Percentiles rank a stretch among this genome's conserved stretches.
These are phyloP conservation scores for Telmatochromis brichardi DNA, from an alignment of 2,113 vertebrate genomes.

Conservation along the genomic window DNA sequence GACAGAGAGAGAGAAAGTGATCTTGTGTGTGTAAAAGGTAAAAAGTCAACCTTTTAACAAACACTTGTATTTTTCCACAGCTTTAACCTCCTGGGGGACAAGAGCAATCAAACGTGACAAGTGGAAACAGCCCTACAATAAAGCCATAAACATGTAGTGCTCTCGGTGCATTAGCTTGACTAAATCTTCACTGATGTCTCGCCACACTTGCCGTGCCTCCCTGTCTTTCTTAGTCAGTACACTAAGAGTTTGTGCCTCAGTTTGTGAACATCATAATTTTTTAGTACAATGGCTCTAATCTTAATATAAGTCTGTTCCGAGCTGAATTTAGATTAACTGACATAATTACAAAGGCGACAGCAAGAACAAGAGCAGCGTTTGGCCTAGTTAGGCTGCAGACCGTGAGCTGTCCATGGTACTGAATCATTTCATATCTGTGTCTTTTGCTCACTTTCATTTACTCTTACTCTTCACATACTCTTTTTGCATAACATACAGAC, in stretches of 20 bases:
- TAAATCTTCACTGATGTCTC: constrained; percentile 1
- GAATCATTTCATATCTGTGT: constrained; percentile 37
- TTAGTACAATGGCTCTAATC: neutral
- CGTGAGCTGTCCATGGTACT: constrained; percentile 69
- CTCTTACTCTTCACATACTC: neutral
- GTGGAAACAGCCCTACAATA: constrained; percentile 20
- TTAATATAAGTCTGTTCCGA: neutral
- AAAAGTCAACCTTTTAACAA: neutral
- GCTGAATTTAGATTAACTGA: constrained; percentile 9
- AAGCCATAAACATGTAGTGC: neutral
- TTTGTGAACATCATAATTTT: neutral
- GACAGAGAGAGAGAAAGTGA: neutral
- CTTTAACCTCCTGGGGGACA: neutral
- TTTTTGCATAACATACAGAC: neutral
- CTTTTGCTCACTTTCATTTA: neutral
- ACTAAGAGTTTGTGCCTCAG: neutral
- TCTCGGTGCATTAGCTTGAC: neutral
- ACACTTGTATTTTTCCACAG: neutral
- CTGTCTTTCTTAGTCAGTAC: neutral
- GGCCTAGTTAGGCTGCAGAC: constrained; percentile 8
- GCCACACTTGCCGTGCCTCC: neutral
- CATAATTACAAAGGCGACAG: neutral
- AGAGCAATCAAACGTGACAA: constrained; percentile 34
- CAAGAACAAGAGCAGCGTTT: neutral
- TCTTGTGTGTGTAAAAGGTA: neutral